Conservation (phyloP, 2,113 vertebrate species). For the Capra hircus region DNA sequence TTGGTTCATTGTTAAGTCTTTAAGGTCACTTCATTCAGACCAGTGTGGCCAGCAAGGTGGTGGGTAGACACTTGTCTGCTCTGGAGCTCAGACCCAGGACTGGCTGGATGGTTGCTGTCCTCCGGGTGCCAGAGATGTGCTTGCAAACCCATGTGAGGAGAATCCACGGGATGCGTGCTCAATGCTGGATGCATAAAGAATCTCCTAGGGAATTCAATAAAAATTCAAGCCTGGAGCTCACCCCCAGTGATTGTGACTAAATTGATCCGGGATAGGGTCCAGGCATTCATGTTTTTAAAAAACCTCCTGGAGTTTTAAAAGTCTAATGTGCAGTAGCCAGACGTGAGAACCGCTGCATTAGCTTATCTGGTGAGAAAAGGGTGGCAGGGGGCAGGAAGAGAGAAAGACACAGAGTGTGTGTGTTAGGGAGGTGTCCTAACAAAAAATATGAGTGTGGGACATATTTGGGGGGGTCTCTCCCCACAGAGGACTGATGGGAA, state of each 20-base stretch:
- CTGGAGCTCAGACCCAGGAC: not conserved
- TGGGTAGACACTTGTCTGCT: not conserved
- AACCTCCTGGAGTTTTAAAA: not conserved
- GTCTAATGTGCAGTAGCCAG: not conserved
- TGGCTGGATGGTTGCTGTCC: not conserved
- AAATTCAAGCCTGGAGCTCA: not conserved
- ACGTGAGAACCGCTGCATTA: not conserved
- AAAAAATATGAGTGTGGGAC: not conserved
- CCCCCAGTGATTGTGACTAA: not conserved
- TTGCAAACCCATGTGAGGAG: not conserved
- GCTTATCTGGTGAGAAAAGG: not conserved
- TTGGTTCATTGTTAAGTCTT: not conserved
- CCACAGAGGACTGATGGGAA: not conserved
- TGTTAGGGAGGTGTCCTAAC: not conserved
- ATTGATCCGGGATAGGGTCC: not conserved
- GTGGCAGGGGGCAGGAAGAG: not conserved
- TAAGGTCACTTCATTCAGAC: not conserved
- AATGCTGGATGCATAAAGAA: not conserved
- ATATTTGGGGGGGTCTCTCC: not conserved
- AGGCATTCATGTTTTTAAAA: conserved; percentile 1
- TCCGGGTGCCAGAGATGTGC: not conserved
- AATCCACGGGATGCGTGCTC: not conserved
- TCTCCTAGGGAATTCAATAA: not conserved
- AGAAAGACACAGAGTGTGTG: not conserved
- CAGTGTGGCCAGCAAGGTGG: not conserved